Base-by-base conservation (phyloP, 2,888 invertebrate species). In the Luperina testacea region DNA sequence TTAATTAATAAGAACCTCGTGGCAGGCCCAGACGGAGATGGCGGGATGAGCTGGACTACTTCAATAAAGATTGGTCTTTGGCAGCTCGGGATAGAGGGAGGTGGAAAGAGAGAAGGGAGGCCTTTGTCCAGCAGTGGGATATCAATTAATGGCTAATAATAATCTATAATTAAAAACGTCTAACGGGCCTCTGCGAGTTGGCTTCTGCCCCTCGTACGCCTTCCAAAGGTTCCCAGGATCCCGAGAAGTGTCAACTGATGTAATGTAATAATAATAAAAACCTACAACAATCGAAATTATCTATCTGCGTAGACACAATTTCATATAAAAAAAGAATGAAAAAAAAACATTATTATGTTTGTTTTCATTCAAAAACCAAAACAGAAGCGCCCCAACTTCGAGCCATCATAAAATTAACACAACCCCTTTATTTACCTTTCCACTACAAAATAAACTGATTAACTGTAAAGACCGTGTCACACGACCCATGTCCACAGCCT, bases 401-500 rank as follows among this genome's bases (percentile, higher is more conserved):
- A 78, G 27, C 68, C 68, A 75, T 81, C 84, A 87, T 84, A 85
- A 86, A 86, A 87, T 87, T 88, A 86, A 83, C 68, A 74, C 82
- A 85, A 85, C 87, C 87, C 88, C 85, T 89, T 90, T 89, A 89
- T 91, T 90, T 88, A 89, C 88, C 81, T 85, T 89, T 79, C 85
- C 81, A 80, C 84, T 86, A 85, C 81, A 80, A 85, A 84, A 90
- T 86, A 87, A 87, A 86, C 83, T 86, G 89, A 90, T 90, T 89
- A 90, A 89, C 83, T 90, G 80, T 84, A 89, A 86, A 88, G 80
- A 72, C 84, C 87, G 84, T 92, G 90, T 92, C 92, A 93, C 92
- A 93, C 90, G 90, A 90, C 89, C 88, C 90, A 91, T 91, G 90
- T 89, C 91, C 90, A 61, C 76, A 81, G 78, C 92, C 87, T 93